Base-by-base conservation (phyloP, 1,140 invertebrate genomes). In the Trialeurodes vaporariorum region DNA sequence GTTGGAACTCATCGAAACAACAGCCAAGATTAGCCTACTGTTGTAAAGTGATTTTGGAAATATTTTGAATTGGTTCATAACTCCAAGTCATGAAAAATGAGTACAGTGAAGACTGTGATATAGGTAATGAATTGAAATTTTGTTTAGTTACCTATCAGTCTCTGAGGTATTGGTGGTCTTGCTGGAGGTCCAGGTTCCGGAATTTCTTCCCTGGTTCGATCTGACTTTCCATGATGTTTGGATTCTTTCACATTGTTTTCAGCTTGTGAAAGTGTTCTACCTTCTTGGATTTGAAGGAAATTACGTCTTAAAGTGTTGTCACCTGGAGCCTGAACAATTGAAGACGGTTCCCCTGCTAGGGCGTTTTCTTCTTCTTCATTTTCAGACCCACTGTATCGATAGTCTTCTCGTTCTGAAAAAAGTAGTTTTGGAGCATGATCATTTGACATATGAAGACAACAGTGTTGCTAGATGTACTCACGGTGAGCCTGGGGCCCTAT, bases 211-310 rank as follows among this genome's bases (percentile, higher is more conserved):
- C 77, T 72, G 17, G 5, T 17, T 17, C 34, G 34, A 9, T 17
- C 5, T 61, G 78, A 75, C 58, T 73, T 71, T 60, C 71, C 69
- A 1, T 66, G 64, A 63, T 70, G 65, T 68, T 73, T 71, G 78
- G 79, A 78, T 73, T 80, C 81, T 71, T 82, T 83, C 34, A 49
- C 17, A 49, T 49, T 49, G 61, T 77, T 77, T 72, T 79, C 80
- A 62, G 76, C 75, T 79, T 82, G 73, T 73, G 82, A 76, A 26
- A 87, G 74, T 65, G 84, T 86, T 73, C 90, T 80, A 49, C 90
- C 89, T 79, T 95, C 93, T 79, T 98, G 95, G 70, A 98, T 96
- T 78, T 96, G 92, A 77, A 97, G 94, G 84, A 98, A 98, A 80
- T 96, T 96, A 66, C 93, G 84, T n/a, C 93, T 83, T 63, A 96